Base-by-base conservation (phyloP, 2,888 invertebrate species). In the Hypselothyrea guttata region DNA sequence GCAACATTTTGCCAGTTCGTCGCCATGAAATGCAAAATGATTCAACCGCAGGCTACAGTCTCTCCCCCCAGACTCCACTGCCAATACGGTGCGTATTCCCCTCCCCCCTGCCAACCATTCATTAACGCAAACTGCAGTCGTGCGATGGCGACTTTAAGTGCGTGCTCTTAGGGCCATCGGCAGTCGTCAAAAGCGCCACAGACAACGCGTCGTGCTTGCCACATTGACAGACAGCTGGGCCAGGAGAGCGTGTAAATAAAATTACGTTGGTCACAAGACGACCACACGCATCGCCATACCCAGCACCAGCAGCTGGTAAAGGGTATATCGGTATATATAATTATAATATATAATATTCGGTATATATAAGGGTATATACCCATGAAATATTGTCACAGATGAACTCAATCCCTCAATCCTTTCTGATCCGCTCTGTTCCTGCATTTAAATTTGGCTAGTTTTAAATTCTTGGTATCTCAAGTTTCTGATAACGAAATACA, bases 101-200 rank as follows among this genome's bases (percentile, higher is more conserved):
- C 7, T 11, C 15, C 1, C 1, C 16, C 12, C 11, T 12, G 35
- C 7, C 16, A 27, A 5, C 2, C 18, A 30, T 48, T 60, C 67
- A 75, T 68, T 82, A 77, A 72, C 72, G 67, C 67, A 59, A n/a
- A 52, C 75, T 71, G 81, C 72, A 69, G 56, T 38, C 52, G 70
- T 54, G 59, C 41, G 42, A 37, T 58, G 72, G 73, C 62, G 67
- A 78, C 75, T 66, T 82, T 75, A 78, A 78, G 82, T 78, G 82
- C 83, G 78, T 82, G 62, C 67, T 71, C 65, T 78, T 78, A 82
- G 78, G 78, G 84, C 77, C 79, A 83, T 67, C 63, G 75, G 84
- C 72, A 79, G 72, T 75, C 81, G 75, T 79, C 77, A 83, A 83
- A 81, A 73, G 72, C 77, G 64, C 67, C 69, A 41, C 64, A 64